Base-by-base conservation (phyloP, 2,797 vertebrate species). In the Toxotes lorentzi region DNA sequence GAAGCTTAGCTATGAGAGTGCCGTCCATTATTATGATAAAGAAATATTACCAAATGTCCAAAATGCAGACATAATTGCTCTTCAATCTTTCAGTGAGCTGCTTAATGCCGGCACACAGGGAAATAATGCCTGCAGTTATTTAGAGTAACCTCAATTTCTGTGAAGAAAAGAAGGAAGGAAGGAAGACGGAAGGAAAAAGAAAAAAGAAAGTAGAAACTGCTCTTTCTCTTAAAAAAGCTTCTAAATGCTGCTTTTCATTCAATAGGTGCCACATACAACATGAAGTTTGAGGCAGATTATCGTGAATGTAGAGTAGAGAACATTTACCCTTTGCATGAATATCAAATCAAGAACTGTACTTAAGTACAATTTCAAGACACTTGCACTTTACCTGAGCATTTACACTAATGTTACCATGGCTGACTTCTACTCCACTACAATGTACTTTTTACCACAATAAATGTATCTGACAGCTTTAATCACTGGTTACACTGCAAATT, bases 1-100 rank as follows among this genome's bases (percentile, higher is more conserved):
- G 86, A 84, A 81, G 91, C 83, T 89, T 91, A 88, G 83, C 81
- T 24, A 24, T 45, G 70, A 85, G 81, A 77, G 81, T 58, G 48
- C 78, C 70, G 71, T 45, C 86, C 66, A 45, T 85, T 84, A 86
- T 87, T 85, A 81, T 72, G 85, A 88, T 79, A 70, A 57, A 27
- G 80, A 85, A 82, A 82, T 82, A 84, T 79, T 89, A 78, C 64
- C 54, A 80, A 77, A 82, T 11, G 79, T 83, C 76, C 73, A 79
- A 70, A 79, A 77, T 71, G 78, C 54, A 35, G 41, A 47, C 70
- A 58, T 77, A 83, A 85, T 82, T 87, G 78, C 77, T 50, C 60
- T 57, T 81, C 43, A 75, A 38, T 40, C 58, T 70, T 71, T 77
- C n/a, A 50, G 63, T 63, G 21, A 64, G 73, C 68, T 54, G 53